Conservation (phyloP, 2,113 vertebrate species). For the Nicator chloris region DNA sequence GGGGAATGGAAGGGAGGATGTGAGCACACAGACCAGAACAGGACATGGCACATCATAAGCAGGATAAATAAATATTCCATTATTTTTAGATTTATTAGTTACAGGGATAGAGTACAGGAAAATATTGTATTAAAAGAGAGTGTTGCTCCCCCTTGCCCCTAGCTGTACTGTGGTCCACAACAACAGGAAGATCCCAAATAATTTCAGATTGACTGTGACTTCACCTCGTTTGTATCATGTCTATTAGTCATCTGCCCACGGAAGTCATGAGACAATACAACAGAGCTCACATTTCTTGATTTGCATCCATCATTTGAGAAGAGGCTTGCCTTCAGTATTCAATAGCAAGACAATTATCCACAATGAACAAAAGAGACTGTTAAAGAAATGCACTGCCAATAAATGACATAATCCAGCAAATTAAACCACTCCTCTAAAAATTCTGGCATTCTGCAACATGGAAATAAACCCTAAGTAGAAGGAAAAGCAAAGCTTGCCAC, state of each 20-base stretch:
- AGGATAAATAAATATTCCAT: neutral
- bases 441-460: constrained; percentile 22
- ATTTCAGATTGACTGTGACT: neutral
- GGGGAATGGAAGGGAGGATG: neutral
- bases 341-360: constrained; percentile 1
- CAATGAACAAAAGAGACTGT: constrained; percentile 33
- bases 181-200: neutral
- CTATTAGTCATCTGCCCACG: neutral
- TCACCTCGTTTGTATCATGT: constrained; percentile 43
- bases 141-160: neutral
- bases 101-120: neutral
- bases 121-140: neutral
- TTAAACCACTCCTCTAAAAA: constrained; percentile 57
- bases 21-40: neutral
- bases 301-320: neutral
- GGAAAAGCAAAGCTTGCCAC: constrained; percentile 79
- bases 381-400: constrained; percentile 28
- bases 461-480: constrained; percentile 62
- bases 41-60: neutral
- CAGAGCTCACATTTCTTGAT: constrained; percentile 22
- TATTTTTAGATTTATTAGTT: neutral
- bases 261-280: constrained; percentile 34
- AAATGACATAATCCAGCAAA: constrained; percentile 65
- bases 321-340: neutral
- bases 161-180: neutral